These are phyloP conservation scores for Gymnorhina tibicen DNA, from an alignment of 2,113 vertebrate species.

Conservation along the genomic window DNA sequence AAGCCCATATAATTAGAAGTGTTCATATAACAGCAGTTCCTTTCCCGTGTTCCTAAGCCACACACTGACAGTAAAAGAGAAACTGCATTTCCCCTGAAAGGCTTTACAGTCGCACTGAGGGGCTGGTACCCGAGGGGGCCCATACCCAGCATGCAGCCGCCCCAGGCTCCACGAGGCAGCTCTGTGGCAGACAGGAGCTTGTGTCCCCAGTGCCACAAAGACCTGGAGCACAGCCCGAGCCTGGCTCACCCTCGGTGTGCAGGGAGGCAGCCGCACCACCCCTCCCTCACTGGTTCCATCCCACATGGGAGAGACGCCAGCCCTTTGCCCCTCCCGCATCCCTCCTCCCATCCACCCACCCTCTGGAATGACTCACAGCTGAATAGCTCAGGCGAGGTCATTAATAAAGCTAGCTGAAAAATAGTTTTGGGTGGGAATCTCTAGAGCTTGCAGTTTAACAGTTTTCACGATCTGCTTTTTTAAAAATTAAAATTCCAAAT, in stretches of 20 bases:
- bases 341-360: not conserved
- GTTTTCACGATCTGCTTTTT: not conserved
- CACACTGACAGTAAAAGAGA: not conserved
- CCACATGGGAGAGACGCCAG: not conserved
- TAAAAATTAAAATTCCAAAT: not conserved
- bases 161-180: not conserved
- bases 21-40: not conserved
- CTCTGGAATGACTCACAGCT: not conserved
- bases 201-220: not conserved
- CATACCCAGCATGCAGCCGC: fast-evolving
- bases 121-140: not conserved
- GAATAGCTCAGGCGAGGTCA: not conserved
- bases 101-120: not conserved
- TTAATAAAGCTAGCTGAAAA: slow-evolving; percentile 5
- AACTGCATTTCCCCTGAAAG: not conserved
- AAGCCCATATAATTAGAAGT: not conserved
- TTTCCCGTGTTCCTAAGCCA: not conserved
- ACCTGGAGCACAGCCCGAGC: not conserved
- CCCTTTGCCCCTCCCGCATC: not conserved
- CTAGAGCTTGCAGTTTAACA: not conserved
- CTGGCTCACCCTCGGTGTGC: not conserved
- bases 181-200: not conserved
- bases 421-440: not conserved
- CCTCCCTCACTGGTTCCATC: fast-evolving
- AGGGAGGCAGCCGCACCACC: fast-evolving